Evolutionary conservation across 2,888 invertebrate genomes (phyloP), one percentile per base, ranked within the genome.

Genomic region (Thelaira solivaga): DNA sequence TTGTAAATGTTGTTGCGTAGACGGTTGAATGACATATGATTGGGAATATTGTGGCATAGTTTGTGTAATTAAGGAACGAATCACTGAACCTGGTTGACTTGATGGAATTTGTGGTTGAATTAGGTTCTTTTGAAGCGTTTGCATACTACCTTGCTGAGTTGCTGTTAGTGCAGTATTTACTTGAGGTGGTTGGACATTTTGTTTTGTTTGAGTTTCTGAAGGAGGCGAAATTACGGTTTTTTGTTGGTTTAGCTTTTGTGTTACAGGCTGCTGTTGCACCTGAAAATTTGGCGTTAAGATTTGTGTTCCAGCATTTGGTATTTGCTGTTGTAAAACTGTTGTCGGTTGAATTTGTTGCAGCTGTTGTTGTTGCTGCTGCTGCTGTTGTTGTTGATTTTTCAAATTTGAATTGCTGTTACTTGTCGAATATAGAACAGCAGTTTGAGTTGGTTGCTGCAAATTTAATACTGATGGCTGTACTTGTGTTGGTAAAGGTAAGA

Each of bases 161-260:
- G 43, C 39, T 36, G 65, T 53, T 26, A 61, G n/a, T 53, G 34
- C 26, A 7, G 62, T 81, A 65, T 81, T 77, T 26, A 62, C 80
- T 61, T 82, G 83, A 64, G 81, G 83, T 73, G 82, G 84, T 13
- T 34, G 31, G 7, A 65, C 4, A 57, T 11, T 49, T 34, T 57
- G 59, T 4, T 65, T 59, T n/a, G n/a, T n/a, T 34, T 41, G 20
- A 0, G 10, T 16, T 2, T 73, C 73, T 16, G 18, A 18, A 24
- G 41, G 8, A 20, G 22, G 2, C 18, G 18, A 34, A 82, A 80
- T 16, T 81, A 80, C 41, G 76, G 81, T 78, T 47, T 80, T 68
- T 47, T 81, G 81, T 31, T 81, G 83, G 76, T 78, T 72, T 65
- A 62, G 13, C 79, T 83, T 64, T 81, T 81, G 65, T 68, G 80